Conservation (phyloP, 2,888 invertebrate species). For the Xylocampa areola region DNA sequence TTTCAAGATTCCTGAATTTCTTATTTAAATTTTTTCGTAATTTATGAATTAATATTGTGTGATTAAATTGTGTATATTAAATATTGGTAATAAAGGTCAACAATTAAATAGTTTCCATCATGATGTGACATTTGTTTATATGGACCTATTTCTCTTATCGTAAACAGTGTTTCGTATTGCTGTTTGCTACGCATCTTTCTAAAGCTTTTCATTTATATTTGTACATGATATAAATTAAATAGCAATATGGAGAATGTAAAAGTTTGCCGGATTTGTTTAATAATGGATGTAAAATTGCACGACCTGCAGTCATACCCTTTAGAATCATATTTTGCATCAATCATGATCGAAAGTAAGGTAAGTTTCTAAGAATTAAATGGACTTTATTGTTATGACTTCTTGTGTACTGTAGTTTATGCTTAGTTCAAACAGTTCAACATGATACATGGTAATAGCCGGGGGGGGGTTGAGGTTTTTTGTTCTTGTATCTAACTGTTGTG, state of each 20-base stretch:
- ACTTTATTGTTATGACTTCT: too few species aligned
- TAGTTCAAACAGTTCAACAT: too few species aligned
- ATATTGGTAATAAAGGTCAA: too few species aligned
- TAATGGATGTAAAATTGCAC: slow-evolving; percentile 74
- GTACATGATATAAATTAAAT: slow-evolving; percentile 21
- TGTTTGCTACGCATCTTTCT: slow-evolving; percentile 69
- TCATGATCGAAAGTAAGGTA: slow-evolving; percentile 74
- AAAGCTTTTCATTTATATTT: slow-evolving; percentile 42
- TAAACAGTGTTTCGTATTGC: slow-evolving; percentile 62
- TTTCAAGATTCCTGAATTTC: too few species aligned
- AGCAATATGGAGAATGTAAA: slow-evolving; percentile 73
- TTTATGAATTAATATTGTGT: too few species aligned
- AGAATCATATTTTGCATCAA: slow-evolving; percentile 71
- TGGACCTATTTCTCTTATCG: background rate
- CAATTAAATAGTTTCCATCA: too few species aligned
- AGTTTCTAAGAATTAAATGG: slow-evolving; percentile 56
- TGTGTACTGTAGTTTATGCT: too few species aligned
- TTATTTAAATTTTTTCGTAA: too few species aligned
- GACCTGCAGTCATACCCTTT: slow-evolving; percentile 71
- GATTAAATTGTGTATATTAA: too few species aligned
- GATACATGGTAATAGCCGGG: too few species aligned
- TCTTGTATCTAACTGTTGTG: too few species aligned
- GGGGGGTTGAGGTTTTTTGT: slow-evolving; percentile 1
- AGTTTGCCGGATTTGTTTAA: slow-evolving; percentile 82
- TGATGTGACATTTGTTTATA: too few species aligned